These are phyloP conservation scores for Cryptocheilus praepositus DNA, from an alignment of 2,888 invertebrate species.

Conservation along the genomic window DNA sequence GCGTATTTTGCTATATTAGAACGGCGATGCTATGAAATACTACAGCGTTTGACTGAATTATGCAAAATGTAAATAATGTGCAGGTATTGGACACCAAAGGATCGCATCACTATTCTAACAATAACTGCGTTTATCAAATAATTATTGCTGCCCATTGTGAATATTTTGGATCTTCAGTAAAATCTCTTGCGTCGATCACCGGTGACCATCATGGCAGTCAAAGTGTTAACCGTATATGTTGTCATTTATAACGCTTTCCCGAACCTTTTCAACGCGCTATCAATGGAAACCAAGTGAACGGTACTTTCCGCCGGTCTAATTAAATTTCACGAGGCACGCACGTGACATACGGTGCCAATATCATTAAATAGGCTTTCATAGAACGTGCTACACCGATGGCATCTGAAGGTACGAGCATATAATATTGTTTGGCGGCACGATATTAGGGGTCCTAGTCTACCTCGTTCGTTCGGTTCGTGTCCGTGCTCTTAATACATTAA, in stretches of 20 bases:
- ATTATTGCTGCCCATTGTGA: no score
- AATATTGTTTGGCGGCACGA: constrained; percentile 24
- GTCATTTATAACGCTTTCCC: background rate
- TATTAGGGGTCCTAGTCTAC: constrained; percentile 2
- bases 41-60: no score
- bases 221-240: no score
- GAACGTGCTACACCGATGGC: background rate
- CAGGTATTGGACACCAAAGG: no score
- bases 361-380: constrained; percentile 27
- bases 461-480: constrained; percentile 33
- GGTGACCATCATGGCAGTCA: no score
- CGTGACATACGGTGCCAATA: constrained; percentile 9
- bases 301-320: constrained; percentile 3
- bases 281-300: constrained; percentile 17
- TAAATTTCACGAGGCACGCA: constrained; percentile 9
- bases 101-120: no score
- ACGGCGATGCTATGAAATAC: no score
- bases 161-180: no score
- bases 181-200: no score
- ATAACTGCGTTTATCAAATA: no score
- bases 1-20: no score
- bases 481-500: constrained; percentile 49
- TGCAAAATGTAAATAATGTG: no score
- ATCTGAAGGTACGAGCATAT: constrained; percentile 16
- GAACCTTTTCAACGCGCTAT: background rate